phyloP scores from a whole-genome alignment of 2,888 invertebrate genomes.

The Morpho achilles region DNA sequence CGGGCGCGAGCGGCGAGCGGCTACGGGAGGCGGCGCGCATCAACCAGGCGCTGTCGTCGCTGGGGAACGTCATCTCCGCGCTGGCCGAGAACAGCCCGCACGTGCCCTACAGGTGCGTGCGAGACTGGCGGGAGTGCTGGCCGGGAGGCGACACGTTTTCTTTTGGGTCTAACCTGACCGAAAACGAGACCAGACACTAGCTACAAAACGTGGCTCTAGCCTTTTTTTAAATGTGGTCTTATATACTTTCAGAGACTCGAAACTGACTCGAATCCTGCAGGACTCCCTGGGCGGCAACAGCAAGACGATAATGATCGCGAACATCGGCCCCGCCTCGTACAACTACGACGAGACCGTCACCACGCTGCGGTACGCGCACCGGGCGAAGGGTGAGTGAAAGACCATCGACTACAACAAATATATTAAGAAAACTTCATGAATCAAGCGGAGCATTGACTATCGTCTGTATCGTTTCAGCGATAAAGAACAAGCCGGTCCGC shows the following conservation, averaged over 20 bases:
- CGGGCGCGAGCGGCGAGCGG: conserved; percentile 95
- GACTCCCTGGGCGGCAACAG: conserved; percentile 99
- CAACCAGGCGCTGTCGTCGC: conserved; percentile 96
- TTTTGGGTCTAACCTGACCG: no score
- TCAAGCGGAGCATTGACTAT: neutral
- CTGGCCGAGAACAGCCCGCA: conserved; percentile 96
- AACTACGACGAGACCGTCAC: conserved; percentile 99
- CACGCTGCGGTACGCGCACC: conserved; percentile 96
- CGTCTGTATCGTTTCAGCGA: conserved; percentile 78
- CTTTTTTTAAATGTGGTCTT: no score
- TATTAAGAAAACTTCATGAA: neutral
- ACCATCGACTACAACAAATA: neutral
- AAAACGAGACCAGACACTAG: no score
- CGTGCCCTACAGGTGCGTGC: conserved; percentile 88
- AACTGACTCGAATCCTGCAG: conserved; percentile 96
- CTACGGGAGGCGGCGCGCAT: conserved; percentile 98
- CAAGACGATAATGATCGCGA: conserved; percentile 99
- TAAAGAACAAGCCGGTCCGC: conserved; percentile 98
- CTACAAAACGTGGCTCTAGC: no score
- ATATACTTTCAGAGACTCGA: conserved; percentile 86
- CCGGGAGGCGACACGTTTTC: no score
- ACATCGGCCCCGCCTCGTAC: conserved; percentile 97
- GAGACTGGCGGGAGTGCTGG: no score
- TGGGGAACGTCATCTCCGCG: conserved; percentile 99
- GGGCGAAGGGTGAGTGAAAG: conserved; percentile 86